A percentile compares a stretch with the other conserved stretches of the same genome.
These are phyloP conservation scores for Chrysolina americana DNA, from an alignment of 2,888 invertebrate species.

Conservation along the genomic window DNA sequence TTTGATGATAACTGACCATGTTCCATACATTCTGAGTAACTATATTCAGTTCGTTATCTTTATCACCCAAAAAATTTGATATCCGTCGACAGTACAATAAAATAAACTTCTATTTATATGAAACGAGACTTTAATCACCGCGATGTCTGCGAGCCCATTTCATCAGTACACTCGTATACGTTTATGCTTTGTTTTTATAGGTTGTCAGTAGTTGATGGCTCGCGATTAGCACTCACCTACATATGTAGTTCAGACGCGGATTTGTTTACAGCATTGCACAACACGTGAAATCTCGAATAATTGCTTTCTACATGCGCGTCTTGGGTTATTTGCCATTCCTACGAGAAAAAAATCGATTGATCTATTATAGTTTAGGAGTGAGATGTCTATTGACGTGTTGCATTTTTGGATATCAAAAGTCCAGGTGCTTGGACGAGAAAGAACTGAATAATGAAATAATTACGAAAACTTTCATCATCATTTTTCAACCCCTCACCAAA, in stretches of 20 bases:
- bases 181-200: slow-evolving; percentile 21
- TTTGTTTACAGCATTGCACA: slow-evolving; percentile 10
- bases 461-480: no score
- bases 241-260: slow-evolving; percentile 13
- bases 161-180: slow-evolving; percentile 14
- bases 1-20: background rate
- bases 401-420: no score
- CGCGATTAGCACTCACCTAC: slow-evolving; percentile 23
- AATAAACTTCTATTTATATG: slow-evolving; percentile 6
- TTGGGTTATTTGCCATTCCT: slow-evolving; percentile 6
- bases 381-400: no score
- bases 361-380: background rate
- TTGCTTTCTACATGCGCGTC: background rate
- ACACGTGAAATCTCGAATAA: slow-evolving; percentile 13
- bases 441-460: no score
- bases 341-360: background rate
- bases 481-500: no score
- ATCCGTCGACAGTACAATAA: slow-evolving; percentile 10
- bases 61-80: background rate
- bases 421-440: no score
- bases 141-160: slow-evolving; percentile 6
- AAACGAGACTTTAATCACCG: slow-evolving; percentile 12
- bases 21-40: background rate
- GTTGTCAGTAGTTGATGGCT: slow-evolving; percentile 13
- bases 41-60: background rate